Evolutionary conservation across 2,113 vertebrate species (phyloP).

Genomic region (Progne subis): DNA sequence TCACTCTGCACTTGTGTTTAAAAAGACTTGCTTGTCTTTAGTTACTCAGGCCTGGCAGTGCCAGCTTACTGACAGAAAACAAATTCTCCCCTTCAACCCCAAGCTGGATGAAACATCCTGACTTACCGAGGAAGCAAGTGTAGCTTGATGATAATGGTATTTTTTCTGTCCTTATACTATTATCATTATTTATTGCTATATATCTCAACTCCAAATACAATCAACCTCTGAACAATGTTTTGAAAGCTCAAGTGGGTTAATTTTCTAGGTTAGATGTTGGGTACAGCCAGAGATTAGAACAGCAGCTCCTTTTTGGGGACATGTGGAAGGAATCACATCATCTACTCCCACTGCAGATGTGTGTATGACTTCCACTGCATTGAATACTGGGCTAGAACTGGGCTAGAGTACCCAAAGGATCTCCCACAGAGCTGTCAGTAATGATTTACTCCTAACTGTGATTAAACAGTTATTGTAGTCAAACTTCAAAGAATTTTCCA

Average conservation of each 20-base stretch:
- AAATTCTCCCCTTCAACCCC: not conserved
- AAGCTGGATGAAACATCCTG: not conserved
- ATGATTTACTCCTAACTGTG: not conserved
- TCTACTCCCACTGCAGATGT: not conserved
- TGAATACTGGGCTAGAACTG: not conserved
- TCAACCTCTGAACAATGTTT: not conserved
- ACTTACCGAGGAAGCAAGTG: not conserved
- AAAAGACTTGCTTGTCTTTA: not conserved
- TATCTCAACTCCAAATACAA: not conserved
- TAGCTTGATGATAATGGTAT: not conserved
- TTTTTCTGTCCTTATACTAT: not conserved
- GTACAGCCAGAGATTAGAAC: not conserved
- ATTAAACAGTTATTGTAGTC: not conserved
- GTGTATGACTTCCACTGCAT: not conserved
- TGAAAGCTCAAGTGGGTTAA: not conserved
- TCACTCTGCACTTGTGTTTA: not conserved
- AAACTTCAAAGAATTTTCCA: not conserved
- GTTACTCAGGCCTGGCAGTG: not conserved
- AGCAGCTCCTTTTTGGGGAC: not conserved
- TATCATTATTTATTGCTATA: not conserved
- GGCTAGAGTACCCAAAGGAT: not conserved
- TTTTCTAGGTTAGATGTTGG: not conserved
- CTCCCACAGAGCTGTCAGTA: not conserved
- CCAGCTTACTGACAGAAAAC: not conserved
- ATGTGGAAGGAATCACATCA: not conserved